Conservation (phyloP, 1,140 invertebrate genomes). For the Thaumetopoea pityocampa region DNA sequence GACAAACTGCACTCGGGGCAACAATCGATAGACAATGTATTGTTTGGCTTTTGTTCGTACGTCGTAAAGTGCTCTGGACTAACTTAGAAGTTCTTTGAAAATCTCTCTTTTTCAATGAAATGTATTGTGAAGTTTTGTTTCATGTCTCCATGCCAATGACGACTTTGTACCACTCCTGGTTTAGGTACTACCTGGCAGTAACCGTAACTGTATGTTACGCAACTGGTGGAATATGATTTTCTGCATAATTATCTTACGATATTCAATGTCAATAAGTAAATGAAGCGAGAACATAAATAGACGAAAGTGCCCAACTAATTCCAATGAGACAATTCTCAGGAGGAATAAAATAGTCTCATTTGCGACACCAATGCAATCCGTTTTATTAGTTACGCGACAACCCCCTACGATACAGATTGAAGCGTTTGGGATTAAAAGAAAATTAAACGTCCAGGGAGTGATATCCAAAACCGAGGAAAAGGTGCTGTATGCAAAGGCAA, state of each 20-base stretch:
- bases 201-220: too few relatives aligned
- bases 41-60: slow-evolving; percentile 59
- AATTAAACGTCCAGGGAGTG: slow-evolving; percentile 62
- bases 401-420: slow-evolving; percentile 64
- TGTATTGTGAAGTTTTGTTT: slow-evolving; percentile 32
- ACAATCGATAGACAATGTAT: slow-evolving; percentile 65
- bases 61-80: slow-evolving; percentile 47
- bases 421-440: slow-evolving; percentile 72
- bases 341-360: slow-evolving; percentile 69
- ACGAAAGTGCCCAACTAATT: slow-evolving; percentile 32
- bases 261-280: slow-evolving; percentile 10
- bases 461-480: slow-evolving; percentile 45
- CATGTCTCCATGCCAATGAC: slow-evolving; percentile 23
- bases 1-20: slow-evolving; percentile 56
- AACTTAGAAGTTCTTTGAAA: slow-evolving; percentile 47
- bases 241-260: too few relatives aligned
- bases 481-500: slow-evolving; percentile 19
- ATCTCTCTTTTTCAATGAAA: slow-evolving; percentile 38
- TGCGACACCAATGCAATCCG: slow-evolving; percentile 67
- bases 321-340: slow-evolving; percentile 43
- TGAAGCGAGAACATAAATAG: slow-evolving; percentile 41
- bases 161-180: slow-evolving; percentile 17
- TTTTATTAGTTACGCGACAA: slow-evolving; percentile 66
- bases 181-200: too few relatives aligned
- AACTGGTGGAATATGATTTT: too few relatives aligned